Evolutionary conservation across 2,888 invertebrate species (phyloP).

Genomic region (Ephialtes manifestator): DNA sequence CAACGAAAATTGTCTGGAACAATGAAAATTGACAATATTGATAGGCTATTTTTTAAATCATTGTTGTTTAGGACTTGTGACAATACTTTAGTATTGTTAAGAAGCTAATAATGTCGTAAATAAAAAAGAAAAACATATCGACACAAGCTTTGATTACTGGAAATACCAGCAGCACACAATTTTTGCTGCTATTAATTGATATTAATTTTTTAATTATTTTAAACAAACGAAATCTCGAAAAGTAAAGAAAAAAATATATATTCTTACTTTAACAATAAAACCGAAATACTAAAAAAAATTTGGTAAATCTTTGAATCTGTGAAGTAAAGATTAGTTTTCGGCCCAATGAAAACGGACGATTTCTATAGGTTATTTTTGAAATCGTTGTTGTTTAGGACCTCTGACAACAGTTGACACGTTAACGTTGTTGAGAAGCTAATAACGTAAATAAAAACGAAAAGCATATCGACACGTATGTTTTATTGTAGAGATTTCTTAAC

Average conservation of each 20-base stretch:
- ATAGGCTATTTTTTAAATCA: background rate
- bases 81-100: slow-evolving; percentile 1
- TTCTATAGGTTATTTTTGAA: slow-evolving; percentile 1
- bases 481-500: slow-evolving; percentile 75
- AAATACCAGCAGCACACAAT: slow-evolving; percentile 62
- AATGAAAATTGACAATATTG: background rate
- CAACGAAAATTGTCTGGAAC: background rate
- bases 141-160: slow-evolving; percentile 73
- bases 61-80: slow-evolving; percentile 19
- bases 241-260: too few species aligned
- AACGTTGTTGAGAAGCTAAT: slow-evolving; percentile 5
- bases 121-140: slow-evolving; percentile 46
- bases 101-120: slow-evolving; percentile 9
- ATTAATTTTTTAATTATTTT: too few species aligned
- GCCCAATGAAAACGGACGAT: background rate
- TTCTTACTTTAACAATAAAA: background rate
- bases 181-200: too few species aligned
- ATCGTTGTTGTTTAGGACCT: slow-evolving; percentile 7
- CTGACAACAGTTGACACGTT: slow-evolving; percentile 19
- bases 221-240: background rate
- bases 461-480: slow-evolving; percentile 61
- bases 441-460: slow-evolving; percentile 20
- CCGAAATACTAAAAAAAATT: too few species aligned
- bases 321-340: slow-evolving; percentile 1
- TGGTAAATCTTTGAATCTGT: too few species aligned